phyloP scores from a whole-genome alignment of 2,797 vertebrate species.

The Pseudocheirus occidentalis region DNA sequence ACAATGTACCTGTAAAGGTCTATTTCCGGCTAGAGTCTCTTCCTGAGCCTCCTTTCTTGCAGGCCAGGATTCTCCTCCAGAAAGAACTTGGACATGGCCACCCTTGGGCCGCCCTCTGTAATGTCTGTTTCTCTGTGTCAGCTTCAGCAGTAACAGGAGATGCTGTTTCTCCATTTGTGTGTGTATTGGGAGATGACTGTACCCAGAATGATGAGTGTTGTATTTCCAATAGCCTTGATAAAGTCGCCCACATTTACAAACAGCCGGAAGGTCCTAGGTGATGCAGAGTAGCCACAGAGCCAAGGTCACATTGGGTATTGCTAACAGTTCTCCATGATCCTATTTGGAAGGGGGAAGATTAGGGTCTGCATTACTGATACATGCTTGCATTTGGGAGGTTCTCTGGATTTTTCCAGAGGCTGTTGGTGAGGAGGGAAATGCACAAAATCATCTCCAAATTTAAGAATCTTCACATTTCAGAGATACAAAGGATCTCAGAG shows the following conservation, averaged over 20 bases:
- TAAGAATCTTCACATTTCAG: not conserved
- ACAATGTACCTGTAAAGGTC: not conserved
- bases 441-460: slow-evolving; percentile 13
- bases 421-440: not conserved
- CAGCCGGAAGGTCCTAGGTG: slow-evolving; percentile 41
- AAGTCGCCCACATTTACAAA: slow-evolving; percentile 39
- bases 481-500: not conserved
- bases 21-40: not conserved
- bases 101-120: not conserved
- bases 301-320: slow-evolving; percentile 38
- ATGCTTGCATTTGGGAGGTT: slow-evolving; percentile 28
- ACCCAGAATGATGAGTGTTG: not conserved
- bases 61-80: not conserved
- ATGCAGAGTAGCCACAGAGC: slow-evolving; percentile 35
- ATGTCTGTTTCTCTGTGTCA: slow-evolving; percentile 1
- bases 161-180: slow-evolving; percentile 44
- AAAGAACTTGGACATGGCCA: not conserved
- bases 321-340: not conserved
- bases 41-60: not conserved
- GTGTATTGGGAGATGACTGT: slow-evolving; percentile 20
- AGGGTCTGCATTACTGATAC: slow-evolving; percentile 47
- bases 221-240: slow-evolving; percentile 41
- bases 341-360: not conserved
- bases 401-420: slow-evolving; percentile 62
- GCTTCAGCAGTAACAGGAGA: slow-evolving; percentile 2